Evolutionary conservation across 2,888 invertebrate genomes (phyloP), one percentile per base, ranked within the genome.

Genomic region (Mesochorus sp.): DNA sequence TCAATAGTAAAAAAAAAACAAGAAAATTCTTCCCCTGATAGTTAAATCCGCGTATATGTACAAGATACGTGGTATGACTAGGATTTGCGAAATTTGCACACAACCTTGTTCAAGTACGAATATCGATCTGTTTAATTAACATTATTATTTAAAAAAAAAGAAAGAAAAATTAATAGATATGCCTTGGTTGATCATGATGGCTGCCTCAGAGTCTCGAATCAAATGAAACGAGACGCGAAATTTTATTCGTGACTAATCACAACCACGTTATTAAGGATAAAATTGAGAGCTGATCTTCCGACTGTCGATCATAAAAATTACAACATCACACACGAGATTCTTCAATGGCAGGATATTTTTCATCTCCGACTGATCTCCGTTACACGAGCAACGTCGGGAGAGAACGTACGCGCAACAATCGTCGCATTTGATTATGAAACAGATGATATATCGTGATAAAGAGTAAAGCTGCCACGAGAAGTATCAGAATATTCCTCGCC

Each of bases 401-500:
- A 14, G 84, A 81, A 34, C 84, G 80, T 12, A 80, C 74, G n/a
- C 85, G 80, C 1, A 85, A 79, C 26, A 88, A 81, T 66, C 89
- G 82, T 51, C 87, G 84, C 34, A 87, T 80, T 74, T 89, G 89
- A 79, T 89, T 86, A 64, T 89, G 84, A 81, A 90, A 89, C 10
- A 90, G 76, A 64, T 89, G 90, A 79, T 90, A 91, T 1, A 89
- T 44, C 1, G 88, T 89, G 2, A 90, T 77, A 28, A 84, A 39
- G 5, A 90, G 81, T 34, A 91, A 76, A 8, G 87, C 62, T 6
- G 82, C 61, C n/a, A 90, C 84, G 21, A 91, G 82, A 39, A 85
- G 79, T 12, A 91, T 62, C 59, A 90, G 82, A 19, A 87, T 85
- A 85, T 88, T 91, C 71, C 91, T 88, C 62, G 86, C 87, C 78